Conservation (phyloP, 1,140 invertebrate species). For the Drosophila erecta region DNA sequence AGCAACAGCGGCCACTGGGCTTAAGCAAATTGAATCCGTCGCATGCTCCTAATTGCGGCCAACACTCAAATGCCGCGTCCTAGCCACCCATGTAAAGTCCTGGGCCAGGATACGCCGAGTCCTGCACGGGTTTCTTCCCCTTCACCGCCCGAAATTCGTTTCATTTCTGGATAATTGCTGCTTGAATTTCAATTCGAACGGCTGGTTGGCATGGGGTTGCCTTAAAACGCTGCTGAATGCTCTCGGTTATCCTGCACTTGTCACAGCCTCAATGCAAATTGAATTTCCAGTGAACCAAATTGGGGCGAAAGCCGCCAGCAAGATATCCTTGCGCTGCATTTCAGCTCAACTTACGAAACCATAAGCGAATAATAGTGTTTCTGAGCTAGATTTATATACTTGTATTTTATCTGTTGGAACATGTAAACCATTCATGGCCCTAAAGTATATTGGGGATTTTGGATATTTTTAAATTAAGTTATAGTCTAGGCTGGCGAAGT, state of each 20-base stretch:
- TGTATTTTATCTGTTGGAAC: too few species aligned
- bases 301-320: constrained; percentile 10
- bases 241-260: constrained; percentile 42
- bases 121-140: constrained; percentile 1
- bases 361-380: not conserved
- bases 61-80: constrained; percentile 60
- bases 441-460: not conserved
- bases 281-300: constrained; percentile 40
- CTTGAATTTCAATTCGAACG: constrained; percentile 80
- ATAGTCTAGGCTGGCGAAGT: not conserved
- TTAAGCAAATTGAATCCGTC: constrained; percentile 78
- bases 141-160: constrained; percentile 38
- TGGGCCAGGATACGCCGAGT: constrained; percentile 28
- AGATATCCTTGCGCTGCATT: constrained; percentile 28
- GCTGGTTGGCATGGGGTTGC: constrained; percentile 9
- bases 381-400: too few species aligned
- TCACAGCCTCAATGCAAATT: constrained; percentile 48
- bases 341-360: not conserved
- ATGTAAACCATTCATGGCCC: not conserved
- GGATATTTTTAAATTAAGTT: not conserved
- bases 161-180: constrained; percentile 76
- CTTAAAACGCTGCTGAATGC: constrained; percentile 34
- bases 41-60: constrained; percentile 72
- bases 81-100: constrained; percentile 53
- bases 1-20: constrained; percentile 26